These are phyloP conservation scores for Chlorops oryzae DNA, from an alignment of 1,140 invertebrate species.

Conservation along the genomic window DNA sequence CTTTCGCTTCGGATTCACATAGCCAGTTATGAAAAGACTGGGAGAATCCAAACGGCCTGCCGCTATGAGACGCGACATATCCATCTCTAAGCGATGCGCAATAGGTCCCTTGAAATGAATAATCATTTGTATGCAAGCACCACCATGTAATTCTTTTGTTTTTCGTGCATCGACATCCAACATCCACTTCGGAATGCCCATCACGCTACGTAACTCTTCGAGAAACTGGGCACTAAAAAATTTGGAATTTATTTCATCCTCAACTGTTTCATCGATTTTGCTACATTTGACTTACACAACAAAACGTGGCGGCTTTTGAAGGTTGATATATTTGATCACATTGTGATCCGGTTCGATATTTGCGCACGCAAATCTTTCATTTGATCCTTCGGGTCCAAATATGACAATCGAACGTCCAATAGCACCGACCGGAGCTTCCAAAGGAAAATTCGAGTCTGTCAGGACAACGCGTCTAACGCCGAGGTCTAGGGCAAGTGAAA, in stretches of 20 bases:
- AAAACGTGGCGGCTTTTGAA: constrained; percentile 79
- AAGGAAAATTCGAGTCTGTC: constrained; percentile 80
- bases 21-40: constrained; percentile 72
- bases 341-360: constrained; percentile 88
- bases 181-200: constrained; percentile 87
- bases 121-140: constrained; percentile 79
- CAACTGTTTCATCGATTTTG: not conserved
- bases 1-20: constrained; percentile 64
- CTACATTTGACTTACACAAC: constrained; percentile 64
- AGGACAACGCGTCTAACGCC: constrained; percentile 72
- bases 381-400: constrained; percentile 65
- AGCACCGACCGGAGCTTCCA: constrained; percentile 69
- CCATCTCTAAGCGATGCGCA: constrained; percentile 66
- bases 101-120: constrained; percentile 81
- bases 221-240: constrained; percentile 71
- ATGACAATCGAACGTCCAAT: constrained; percentile 82
- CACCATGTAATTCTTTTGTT: constrained; percentile 68
- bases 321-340: constrained; percentile 83
- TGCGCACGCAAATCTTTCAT: constrained; percentile 76
- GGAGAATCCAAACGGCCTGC: constrained; percentile 66
- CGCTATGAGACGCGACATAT: constrained; percentile 65
- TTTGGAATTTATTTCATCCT: too few species aligned
- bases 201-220: constrained; percentile 69
- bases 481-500: constrained; percentile 51
- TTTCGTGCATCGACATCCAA: constrained; percentile 74